A percentile compares a stretch with the other conserved stretches of the same genome.
Evolutionary conservation across 2,888 invertebrate genomes (phyloP).

Genomic region (Eupithecia inturbata): DNA sequence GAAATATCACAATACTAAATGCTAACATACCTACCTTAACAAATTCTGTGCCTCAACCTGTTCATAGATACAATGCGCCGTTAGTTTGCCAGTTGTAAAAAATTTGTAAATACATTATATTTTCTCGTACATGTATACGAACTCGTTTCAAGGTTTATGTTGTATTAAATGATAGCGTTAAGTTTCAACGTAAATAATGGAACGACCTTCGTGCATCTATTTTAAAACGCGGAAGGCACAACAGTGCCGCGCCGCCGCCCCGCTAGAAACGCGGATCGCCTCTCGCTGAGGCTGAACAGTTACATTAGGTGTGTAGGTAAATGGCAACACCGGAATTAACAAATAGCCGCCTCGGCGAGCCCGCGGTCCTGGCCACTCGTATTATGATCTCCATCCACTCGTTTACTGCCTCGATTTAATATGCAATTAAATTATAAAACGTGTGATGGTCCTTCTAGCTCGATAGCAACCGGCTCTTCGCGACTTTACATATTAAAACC

Average conservation of each 20-base stretch:
- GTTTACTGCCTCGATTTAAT: slow-evolving; percentile 39
- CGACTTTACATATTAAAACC: slow-evolving; percentile 23
- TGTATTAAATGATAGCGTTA: slow-evolving; percentile 58
- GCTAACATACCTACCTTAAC: slow-evolving; percentile 20
- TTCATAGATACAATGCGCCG: slow-evolving; percentile 48
- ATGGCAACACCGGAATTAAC: slow-evolving; percentile 56
- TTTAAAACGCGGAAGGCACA: slow-evolving; percentile 81
- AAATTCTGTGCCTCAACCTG: slow-evolving; percentile 36
- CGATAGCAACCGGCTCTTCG: slow-evolving; percentile 41
- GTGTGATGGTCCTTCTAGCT: slow-evolving; percentile 37
- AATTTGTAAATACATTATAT: slow-evolving; percentile 36
- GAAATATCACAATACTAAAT: slow-evolving; percentile 42
- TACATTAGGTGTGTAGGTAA: slow-evolving; percentile 63
- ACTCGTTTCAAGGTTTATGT: slow-evolving; percentile 63
- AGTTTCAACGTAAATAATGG: slow-evolving; percentile 67
- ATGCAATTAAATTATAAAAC: slow-evolving; percentile 38
- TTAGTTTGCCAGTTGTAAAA: slow-evolving; percentile 50
- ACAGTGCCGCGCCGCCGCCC: too few relatives aligned
- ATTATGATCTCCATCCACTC: slow-evolving; percentile 53
- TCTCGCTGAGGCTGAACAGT: slow-evolving; percentile 70
- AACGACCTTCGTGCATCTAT: slow-evolving; percentile 78
- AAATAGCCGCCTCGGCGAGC: slow-evolving; percentile 42
- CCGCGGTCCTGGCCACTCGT: slow-evolving; percentile 28
- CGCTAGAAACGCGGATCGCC: slow-evolving; percentile 68
- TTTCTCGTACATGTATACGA: slow-evolving; percentile 42